Evolutionary conservation across 1,140 invertebrate genomes (phyloP), one percentile per base, ranked within the genome.

Genomic region (Cyclargus thomasi): DNA sequence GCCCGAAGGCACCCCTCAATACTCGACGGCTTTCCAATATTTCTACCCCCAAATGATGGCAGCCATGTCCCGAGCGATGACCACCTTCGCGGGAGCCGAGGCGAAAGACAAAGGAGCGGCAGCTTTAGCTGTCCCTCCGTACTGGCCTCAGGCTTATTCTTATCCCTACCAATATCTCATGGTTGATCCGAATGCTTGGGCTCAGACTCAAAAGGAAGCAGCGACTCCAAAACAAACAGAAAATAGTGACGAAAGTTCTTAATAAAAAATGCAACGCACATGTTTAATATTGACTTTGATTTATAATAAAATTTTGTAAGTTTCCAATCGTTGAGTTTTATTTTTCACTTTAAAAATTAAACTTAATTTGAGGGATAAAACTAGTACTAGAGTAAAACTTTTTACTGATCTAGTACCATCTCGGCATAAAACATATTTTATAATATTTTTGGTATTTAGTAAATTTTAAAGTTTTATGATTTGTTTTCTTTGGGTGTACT

Each of bases 21-120:
- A 73, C 39, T 47, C 72, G 53, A 65, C 65, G 8, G 67, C 82
- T 0, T 82, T 74, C 57, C 80, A 80, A 29, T 82, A 78, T 62
- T 82, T 81, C n/a, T 89, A 89, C 65, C 81, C 85, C 0, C 80
- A 87, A 64, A 84, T 87, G 78, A 75, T 85, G 75, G 72, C 83
- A 7, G 80, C 82, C 0, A 79, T 84, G 21, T 64, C 83, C 6
- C 81, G 74, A 22, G 78, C 80, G 17, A 72, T 85, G 69, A 83
- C 74, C 20, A 57, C 75, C 23, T 67, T 78, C 1, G 81, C 81
- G 64, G 82, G 79, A 21, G 68, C 68, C 39, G 77, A 74, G 6
- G 39, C 71, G 7, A 76, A 62, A 39, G 78, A 83, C 0, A 73
- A 78, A 47, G 63, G 74, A 69, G 47, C 39, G 14, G 62, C 75